Evolutionary conservation across 2,113 vertebrate genomes (phyloP), one percentile per base, ranked within the genome.

Genomic region (Aythya baeri): DNA sequence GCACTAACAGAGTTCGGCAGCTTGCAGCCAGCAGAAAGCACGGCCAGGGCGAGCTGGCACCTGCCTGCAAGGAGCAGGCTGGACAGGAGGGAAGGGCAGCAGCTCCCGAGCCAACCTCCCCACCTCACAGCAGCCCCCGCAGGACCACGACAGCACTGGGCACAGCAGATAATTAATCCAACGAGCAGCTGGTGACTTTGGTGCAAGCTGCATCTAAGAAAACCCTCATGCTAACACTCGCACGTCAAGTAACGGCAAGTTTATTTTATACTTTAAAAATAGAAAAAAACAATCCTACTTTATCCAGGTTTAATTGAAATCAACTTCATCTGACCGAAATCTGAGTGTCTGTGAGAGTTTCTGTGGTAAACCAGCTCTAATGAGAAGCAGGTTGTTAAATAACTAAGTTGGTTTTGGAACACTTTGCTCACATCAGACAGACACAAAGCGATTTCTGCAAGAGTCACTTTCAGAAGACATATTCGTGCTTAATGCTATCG

Each of bases 321-420:
- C 93, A 89, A 63, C 75, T 70, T n/a, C 58, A 88, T 70, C 85
- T 89, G 66, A 62, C 62, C 62, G 38, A 61, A 52, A 43, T 7
- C 89, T 29, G 75, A 29, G 78, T 34, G 67, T 16, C 71, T 27
- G 1, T 6, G 34, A 88, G 59, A n/a, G 55, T 70, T 81, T 43
- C 63, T 94, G 78, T 62, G 84, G 71, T 80, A 95, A 96, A 85
- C 54, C 71, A 57, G 70, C 20, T 83, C 59, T 63, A 88, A 93
- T 68, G 83, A 88, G 67, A 91, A 92, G 81, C 23, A 89, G 81
- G n/a, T 46, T 89, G 38, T 11, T 59, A 89, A 95, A 31, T 17
- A 68, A 72, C 20, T 20, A 7, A 29, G 4, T 26, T 74, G 66
- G 0, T 58, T 87, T 85, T 31, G 77, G 55, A 80, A 63, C 20